Evolutionary conservation across 2,888 invertebrate species (phyloP).

Genomic region (Leptopterna dolabrata): DNA sequence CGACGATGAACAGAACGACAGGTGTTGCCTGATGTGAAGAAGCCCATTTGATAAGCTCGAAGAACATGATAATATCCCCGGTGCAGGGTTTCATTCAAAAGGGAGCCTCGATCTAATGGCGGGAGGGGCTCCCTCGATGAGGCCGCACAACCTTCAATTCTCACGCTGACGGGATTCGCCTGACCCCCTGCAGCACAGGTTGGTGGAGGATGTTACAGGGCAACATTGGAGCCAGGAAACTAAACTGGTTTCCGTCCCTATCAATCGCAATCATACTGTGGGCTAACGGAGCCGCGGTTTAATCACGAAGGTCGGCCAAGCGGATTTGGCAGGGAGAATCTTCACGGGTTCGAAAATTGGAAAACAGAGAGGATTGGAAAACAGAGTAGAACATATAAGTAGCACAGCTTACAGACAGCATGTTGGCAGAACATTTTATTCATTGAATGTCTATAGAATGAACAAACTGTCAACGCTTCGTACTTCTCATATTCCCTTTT

Average conservation of each 20-base stretch:
- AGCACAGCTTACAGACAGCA: no score
- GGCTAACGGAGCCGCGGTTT: not conserved
- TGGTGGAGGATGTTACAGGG: not conserved
- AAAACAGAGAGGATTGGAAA: no score
- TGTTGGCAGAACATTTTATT: no score
- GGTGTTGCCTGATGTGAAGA: not conserved
- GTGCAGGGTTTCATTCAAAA: not conserved
- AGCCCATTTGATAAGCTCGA: not conserved
- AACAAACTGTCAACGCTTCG: no score
- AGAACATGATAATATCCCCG: not conserved
- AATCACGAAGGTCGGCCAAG: not conserved
- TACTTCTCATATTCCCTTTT: no score
- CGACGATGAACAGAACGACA: not conserved
- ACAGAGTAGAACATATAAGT: no score
- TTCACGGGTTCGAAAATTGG: not conserved
- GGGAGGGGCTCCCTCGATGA: not conserved
- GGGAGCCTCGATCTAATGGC: not conserved
- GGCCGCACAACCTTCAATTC: not conserved
- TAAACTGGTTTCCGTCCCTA: conserved; percentile 1
- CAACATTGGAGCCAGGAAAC: not conserved
- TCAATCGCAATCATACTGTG: not conserved
- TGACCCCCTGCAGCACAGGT: not conserved
- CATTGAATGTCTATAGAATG: no score
- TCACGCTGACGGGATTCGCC: not conserved
- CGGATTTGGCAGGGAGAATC: not conserved